These are phyloP conservation scores for Neocrepidodera transversa DNA, from an alignment of 2,888 invertebrate species.

Conservation along the genomic window DNA sequence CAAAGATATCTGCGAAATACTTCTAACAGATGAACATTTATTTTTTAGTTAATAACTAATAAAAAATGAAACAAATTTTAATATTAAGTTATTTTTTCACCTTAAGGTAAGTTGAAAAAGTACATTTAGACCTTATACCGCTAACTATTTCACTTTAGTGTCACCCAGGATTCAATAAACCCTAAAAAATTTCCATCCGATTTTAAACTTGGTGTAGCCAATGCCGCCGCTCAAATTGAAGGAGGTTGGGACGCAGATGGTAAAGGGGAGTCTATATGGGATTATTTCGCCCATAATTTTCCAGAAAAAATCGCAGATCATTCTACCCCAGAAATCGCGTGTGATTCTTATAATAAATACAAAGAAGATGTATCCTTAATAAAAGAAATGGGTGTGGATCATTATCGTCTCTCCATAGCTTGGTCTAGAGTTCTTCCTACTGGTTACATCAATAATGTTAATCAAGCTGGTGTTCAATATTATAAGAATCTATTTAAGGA, in stretches of 20 bases:
- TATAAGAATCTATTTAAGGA: constrained; percentile 39
- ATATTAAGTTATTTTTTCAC: neutral
- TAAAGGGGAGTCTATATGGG: constrained; percentile 44
- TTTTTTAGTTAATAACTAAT: neutral
- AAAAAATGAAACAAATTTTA: neutral
- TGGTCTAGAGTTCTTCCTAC: constrained; percentile 62
- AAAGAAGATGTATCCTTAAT: constrained; percentile 68
- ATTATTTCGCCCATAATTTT: constrained; percentile 26
- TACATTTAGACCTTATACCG: too few species aligned
- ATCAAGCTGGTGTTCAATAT: constrained; percentile 58
- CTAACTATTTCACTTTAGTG: too few species aligned
- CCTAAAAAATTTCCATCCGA: constrained; percentile 34
- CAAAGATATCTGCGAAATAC: too few species aligned
- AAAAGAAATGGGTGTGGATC: constrained; percentile 64
- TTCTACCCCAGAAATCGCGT: constrained; percentile 68
- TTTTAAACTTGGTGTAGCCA: constrained; percentile 47
- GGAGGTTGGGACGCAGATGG: constrained; percentile 50
- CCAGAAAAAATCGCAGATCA: constrained; percentile 29
- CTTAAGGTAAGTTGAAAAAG: neutral
- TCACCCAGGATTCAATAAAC: constrained; percentile 24
- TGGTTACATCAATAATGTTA: constrained; percentile 61
- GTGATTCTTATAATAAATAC: constrained; percentile 72
- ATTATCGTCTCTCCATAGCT: constrained; percentile 57
- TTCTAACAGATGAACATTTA: too few species aligned
- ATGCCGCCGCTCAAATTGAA: constrained; percentile 51